phyloP scores from a whole-genome alignment of 2,888 invertebrate genomes.

The Sylvicola fuscatus region DNA sequence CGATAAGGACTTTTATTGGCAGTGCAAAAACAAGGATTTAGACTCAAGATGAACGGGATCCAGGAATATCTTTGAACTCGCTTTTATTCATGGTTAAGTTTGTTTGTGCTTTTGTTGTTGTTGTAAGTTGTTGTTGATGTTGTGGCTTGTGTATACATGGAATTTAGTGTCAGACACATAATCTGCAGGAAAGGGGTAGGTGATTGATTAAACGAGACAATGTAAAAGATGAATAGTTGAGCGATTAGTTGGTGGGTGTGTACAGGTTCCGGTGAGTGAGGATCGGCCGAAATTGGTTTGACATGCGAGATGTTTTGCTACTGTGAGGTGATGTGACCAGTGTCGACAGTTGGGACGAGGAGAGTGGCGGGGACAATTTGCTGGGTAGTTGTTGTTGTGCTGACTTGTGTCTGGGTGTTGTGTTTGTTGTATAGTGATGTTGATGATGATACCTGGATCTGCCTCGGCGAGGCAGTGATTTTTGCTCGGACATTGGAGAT shows the following conservation, averaged over 20 bases:
- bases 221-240: too few species aligned
- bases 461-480: conserved; percentile 48
- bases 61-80: too few species aligned
- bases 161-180: too few species aligned
- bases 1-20: too few species aligned
- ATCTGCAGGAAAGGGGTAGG: too few species aligned
- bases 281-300: conserved; percentile 27
- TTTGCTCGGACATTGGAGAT: conserved; percentile 58
- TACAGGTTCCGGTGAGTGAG: conserved; percentile 5
- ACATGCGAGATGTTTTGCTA: conserved; percentile 17
- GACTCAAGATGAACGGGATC: too few species aligned
- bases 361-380: conserved; percentile 13
- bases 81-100: too few species aligned
- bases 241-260: conserved; percentile 24
- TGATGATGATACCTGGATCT: conserved; percentile 42
- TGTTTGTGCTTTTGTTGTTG: conserved; percentile 6
- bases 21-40: too few species aligned
- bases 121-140: conserved; percentile 4
- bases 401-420: conserved; percentile 27
- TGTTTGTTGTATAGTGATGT: conserved; percentile 27
- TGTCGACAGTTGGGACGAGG: conserved; percentile 16
- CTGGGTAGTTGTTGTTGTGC: conserved; percentile 12
- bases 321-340: conserved; percentile 21
- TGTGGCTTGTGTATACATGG: conserved; percentile 2
- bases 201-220: too few species aligned